These are phyloP conservation scores for Marasmarcha lunaedactyla DNA, from an alignment of 2,888 invertebrate species.

Conservation along the genomic window DNA sequence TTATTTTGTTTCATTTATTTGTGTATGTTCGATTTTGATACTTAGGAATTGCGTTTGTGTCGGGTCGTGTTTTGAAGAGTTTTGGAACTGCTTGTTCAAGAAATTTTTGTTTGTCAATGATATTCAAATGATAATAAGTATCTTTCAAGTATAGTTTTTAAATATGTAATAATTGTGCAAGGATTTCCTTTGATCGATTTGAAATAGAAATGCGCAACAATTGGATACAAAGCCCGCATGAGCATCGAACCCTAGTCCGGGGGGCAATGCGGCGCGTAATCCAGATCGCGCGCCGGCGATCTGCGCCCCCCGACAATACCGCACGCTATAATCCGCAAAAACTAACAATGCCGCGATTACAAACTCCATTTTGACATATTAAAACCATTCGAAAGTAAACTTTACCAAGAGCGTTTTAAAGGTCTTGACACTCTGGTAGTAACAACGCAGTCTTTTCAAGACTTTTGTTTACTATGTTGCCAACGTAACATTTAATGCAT, in stretches of 20 bases:
- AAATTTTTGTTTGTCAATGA: no score
- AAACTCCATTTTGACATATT: constrained; percentile 1
- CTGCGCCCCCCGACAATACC: constrained; percentile 29
- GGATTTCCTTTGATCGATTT: constrained; percentile 14
- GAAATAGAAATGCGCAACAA: constrained; percentile 54
- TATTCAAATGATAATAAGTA: no score
- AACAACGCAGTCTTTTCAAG: not conserved
- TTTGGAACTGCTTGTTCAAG: no score
- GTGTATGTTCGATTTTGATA: no score
- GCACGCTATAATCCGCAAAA: constrained; percentile 57
- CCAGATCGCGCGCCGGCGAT: constrained; percentile 52
- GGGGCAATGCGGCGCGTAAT: constrained; percentile 58
- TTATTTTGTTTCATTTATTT: no score
- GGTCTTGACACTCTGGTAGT: no score
- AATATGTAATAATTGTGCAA: no score
- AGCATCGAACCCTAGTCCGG: constrained; percentile 35
- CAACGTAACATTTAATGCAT: constrained; percentile 33
- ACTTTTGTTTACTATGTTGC: constrained; percentile 15
- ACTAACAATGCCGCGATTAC: constrained; percentile 31
- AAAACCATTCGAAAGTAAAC: not conserved
- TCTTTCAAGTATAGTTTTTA: no score
- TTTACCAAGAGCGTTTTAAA: not conserved
- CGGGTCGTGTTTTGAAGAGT: no score
- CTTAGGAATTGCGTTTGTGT: no score
- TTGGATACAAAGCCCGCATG: constrained; percentile 39